A percentile compares a stretch with the other conserved stretches of the same genome.
These are phyloP conservation scores for Pocillopora meandrina DNA, from an alignment of 92 coral and sea anemone species.

Conservation along the genomic window DNA sequence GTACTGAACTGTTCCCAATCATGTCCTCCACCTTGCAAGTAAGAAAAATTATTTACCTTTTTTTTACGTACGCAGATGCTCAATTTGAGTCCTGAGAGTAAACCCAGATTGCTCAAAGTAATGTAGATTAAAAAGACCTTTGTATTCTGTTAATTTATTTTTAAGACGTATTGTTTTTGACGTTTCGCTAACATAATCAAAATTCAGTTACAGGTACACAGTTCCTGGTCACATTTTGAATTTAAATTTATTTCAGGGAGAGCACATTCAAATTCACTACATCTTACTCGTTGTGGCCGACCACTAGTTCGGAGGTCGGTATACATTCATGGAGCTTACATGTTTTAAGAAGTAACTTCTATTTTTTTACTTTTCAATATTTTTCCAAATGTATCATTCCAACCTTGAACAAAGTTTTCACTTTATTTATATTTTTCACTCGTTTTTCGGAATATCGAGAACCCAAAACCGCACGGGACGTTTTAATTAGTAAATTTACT, in stretches of 20 bases:
- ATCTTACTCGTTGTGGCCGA: conserved; percentile 50
- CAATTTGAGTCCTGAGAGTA: neutral
- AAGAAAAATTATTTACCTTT: neutral
- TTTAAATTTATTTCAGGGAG: conserved; percentile 23
- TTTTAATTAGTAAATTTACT: too few relatives aligned
- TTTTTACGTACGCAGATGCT: neutral
- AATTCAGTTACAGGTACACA: too few relatives aligned
- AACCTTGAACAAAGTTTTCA: neutral
- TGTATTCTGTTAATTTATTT: too few relatives aligned
- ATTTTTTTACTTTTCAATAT: too few relatives aligned
- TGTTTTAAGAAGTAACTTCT: too few relatives aligned
- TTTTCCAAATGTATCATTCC: too few relatives aligned
- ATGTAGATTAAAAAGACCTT: too few relatives aligned
- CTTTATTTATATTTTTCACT: too few relatives aligned
- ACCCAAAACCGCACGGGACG: too few relatives aligned
- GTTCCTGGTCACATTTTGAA: neutral
- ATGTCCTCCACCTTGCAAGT: conserved; percentile 52
- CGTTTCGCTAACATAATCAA: too few relatives aligned
- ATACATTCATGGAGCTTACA: neutral
- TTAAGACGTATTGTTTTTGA: too few relatives aligned
- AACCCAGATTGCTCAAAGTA: neutral
- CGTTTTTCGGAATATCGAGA: too few relatives aligned
- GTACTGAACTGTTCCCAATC: conserved; percentile 4
- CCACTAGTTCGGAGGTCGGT: conserved; percentile 40
- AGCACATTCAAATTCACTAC: conserved; percentile 23